A percentile compares a stretch with the other conserved stretches of the same genome.
Conservation (phyloP, 2,113 vertebrate species). For the Myotis brandtii region DNA sequence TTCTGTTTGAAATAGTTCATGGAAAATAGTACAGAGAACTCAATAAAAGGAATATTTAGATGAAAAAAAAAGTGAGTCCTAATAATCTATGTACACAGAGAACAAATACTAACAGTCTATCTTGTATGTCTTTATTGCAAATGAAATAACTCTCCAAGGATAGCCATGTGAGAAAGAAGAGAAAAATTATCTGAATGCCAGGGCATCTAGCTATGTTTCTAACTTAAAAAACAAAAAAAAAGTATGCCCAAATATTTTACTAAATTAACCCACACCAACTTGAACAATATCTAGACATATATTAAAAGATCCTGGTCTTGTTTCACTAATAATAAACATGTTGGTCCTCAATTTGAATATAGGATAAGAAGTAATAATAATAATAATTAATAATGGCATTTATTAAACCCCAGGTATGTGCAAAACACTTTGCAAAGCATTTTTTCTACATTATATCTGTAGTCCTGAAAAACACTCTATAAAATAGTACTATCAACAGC, state of each 20-base stretch:
- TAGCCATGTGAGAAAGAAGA: background rate
- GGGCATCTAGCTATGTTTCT: background rate
- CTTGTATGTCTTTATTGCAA: background rate
- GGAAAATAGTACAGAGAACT: background rate
- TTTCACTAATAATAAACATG: background rate
- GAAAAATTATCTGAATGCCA: background rate
- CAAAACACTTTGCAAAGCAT: background rate
- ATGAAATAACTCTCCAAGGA: background rate
- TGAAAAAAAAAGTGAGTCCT: background rate
- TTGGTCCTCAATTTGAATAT: constrained; percentile 3
- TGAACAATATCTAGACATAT: background rate
- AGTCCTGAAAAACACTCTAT: background rate
- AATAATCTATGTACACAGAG: background rate
- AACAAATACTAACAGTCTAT: background rate
- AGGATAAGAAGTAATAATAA: background rate
- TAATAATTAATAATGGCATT: background rate
- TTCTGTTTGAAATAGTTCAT: background rate
- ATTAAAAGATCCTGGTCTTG: background rate
- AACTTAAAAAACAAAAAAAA: background rate
- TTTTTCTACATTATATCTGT: background rate
- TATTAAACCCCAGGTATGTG: background rate
- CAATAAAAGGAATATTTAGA: background rate
- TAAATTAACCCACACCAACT: background rate
- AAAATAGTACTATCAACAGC: background rate
- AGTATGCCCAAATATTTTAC: background rate